Evolutionary conservation across 2,888 invertebrate genomes (phyloP).

Genomic region (Poecilobothrus nobilitatus): DNA sequence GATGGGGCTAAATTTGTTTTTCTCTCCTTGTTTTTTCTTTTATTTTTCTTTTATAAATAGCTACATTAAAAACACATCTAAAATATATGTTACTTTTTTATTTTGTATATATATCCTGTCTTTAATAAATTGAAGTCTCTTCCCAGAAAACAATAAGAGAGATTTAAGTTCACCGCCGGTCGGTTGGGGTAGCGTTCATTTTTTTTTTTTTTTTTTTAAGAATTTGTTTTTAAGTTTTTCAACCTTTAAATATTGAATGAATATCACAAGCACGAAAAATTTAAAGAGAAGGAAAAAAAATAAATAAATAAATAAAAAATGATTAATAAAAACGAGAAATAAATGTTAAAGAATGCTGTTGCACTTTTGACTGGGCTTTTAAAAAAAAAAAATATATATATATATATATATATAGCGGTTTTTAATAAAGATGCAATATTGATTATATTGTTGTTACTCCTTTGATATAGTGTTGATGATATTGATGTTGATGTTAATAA

Average conservation of each 20-base stretch:
- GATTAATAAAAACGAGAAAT: background rate
- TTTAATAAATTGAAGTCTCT: background rate
- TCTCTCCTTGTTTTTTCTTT: background rate
- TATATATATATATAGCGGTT: background rate
- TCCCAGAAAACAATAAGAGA: background rate
- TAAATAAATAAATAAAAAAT: too few species aligned
- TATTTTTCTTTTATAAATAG: too few species aligned
- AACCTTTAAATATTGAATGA: background rate
- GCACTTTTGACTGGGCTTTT: background rate
- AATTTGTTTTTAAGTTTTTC: background rate
- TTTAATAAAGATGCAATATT: constrained; percentile 3
- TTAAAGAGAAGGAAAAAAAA: background rate
- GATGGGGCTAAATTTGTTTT: background rate
- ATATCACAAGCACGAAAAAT: background rate
- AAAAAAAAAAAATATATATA: background rate
- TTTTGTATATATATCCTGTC: background rate
- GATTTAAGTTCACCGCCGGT: constrained; percentile 6
- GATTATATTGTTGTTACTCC: background rate
- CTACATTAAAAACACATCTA: background rate
- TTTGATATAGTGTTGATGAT: background rate
- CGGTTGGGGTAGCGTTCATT: background rate
- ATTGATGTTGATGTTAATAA: background rate
- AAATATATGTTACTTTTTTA: background rate
- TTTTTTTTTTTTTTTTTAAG: too few species aligned
- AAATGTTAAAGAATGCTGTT: background rate